phyloP scores from a whole-genome alignment of 2,888 invertebrate genomes.

The Aricia artaxerxes region DNA sequence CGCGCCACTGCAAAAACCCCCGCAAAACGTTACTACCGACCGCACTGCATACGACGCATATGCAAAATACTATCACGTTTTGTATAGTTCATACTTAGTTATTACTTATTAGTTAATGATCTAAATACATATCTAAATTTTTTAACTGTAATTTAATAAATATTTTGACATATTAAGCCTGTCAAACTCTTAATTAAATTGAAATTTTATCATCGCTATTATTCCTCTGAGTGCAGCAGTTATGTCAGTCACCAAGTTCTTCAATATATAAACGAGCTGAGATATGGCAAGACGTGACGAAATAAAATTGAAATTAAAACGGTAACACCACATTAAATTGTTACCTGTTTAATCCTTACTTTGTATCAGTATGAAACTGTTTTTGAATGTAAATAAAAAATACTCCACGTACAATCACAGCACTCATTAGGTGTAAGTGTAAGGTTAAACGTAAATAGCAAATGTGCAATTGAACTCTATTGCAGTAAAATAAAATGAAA shows the following conservation, averaged over 20 bases:
- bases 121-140: not conserved
- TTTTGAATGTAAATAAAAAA: not conserved
- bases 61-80: slow-evolving; percentile 38
- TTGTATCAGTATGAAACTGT: not conserved
- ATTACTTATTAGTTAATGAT: not conserved
- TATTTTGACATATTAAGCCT: too few species aligned
- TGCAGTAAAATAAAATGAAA: too few species aligned
- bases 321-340: too few species aligned
- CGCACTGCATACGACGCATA: slow-evolving; percentile 60
- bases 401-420: not conserved
- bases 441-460: not conserved
- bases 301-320: too few species aligned
- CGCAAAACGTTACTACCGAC: slow-evolving; percentile 62
- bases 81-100: not conserved
- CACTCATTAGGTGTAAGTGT: not conserved
- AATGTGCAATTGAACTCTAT: not conserved
- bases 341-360: too few species aligned
- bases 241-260: too few species aligned
- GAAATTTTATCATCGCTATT: too few species aligned
- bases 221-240: too few species aligned
- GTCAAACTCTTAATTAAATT: too few species aligned
- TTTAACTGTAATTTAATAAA: not conserved
- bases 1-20: slow-evolving; percentile 59
- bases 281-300: too few species aligned
- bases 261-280: too few species aligned